phyloP scores from a whole-genome alignment of 2,888 invertebrate genomes.

The Agelastica alni region DNA sequence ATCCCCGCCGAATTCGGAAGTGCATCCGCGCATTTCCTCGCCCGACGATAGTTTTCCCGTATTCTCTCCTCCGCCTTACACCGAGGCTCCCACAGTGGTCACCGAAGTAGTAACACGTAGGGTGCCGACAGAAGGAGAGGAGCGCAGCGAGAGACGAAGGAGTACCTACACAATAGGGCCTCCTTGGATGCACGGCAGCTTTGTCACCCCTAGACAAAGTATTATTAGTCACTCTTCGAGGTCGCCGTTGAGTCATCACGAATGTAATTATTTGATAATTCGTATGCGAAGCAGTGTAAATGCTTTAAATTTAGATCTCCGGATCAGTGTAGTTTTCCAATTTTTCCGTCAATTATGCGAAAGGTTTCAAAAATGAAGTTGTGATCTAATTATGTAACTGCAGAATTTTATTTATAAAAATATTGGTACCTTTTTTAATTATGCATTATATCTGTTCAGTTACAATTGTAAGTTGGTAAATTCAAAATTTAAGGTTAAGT shows the following conservation, averaged over 20 bases:
- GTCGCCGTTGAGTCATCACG: constrained; percentile 82
- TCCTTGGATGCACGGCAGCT: constrained; percentile 59
- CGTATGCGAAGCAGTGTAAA: constrained; percentile 18
- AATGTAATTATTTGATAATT: constrained; percentile 70
- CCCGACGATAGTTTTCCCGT: constrained; percentile 85
- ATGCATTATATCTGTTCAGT: too few species aligned
- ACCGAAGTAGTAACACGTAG: constrained; percentile 9
- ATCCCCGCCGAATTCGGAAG: constrained; percentile 75
- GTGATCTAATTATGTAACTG: too few species aligned
- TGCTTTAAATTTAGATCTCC: constrained; percentile 10
- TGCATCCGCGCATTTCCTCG: constrained; percentile 68
- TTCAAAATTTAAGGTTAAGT: too few species aligned
- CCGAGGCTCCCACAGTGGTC: constrained; percentile 52
- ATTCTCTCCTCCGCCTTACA: constrained; percentile 79
- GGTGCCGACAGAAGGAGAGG: constrained; percentile 6
- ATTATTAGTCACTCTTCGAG: constrained; percentile 77
- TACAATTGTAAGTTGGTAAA: too few species aligned
- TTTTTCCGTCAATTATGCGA: too few species aligned
- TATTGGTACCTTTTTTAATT: too few species aligned
- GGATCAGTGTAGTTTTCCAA: not conserved
- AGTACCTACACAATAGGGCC: constrained; percentile 56
- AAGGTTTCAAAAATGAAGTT: too few species aligned
- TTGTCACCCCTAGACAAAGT: constrained; percentile 70
- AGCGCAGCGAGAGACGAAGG: constrained; percentile 30
- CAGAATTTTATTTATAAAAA: too few species aligned